A percentile compares a stretch with the other conserved stretches of the same genome.
These are phyloP conservation scores for Gryllus bimaculatus DNA, from an alignment of 1,140 invertebrate species.

Conservation along the genomic window DNA sequence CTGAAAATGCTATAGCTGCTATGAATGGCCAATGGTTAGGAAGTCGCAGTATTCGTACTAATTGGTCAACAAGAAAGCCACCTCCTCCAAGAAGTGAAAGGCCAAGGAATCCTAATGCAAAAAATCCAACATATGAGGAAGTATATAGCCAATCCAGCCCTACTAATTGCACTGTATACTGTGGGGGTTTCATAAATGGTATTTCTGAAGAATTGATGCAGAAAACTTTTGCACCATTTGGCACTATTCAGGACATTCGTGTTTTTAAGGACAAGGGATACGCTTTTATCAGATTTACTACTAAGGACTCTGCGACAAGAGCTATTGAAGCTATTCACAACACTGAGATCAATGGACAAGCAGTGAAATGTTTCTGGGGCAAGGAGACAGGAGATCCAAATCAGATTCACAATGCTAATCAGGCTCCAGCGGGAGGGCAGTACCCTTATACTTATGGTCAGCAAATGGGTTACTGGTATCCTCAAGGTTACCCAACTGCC, in stretches of 20 bases:
- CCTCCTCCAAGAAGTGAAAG: slow-evolving; percentile 55
- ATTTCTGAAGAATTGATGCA: slow-evolving; percentile 93
- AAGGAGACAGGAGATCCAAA: slow-evolving; percentile 80
- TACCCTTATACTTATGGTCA: slow-evolving; percentile 59
- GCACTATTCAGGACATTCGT: slow-evolving; percentile 91
- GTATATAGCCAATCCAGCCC: slow-evolving; percentile 95
- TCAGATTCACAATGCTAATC: slow-evolving; percentile 36
- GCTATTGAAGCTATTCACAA: slow-evolving; percentile 96
- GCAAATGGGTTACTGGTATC: slow-evolving; percentile 75
- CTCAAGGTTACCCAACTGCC: slow-evolving; percentile 51
- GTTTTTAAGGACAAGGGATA: slow-evolving; percentile 99
- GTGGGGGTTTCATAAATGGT: slow-evolving; percentile 89
- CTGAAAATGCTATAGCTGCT: slow-evolving; percentile 89
- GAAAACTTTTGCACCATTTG: slow-evolving; percentile 88
- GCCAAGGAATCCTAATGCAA: slow-evolving; percentile 32
- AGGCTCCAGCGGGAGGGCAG: slow-evolving; percentile 41
- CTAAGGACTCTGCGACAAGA: slow-evolving; percentile 92
- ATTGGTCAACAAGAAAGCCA: slow-evolving; percentile 98
- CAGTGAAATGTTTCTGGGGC: slow-evolving; percentile 99
- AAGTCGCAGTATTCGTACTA: slow-evolving; percentile 93
- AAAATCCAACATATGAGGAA: slow-evolving; percentile 57
- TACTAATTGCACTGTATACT: slow-evolving; percentile 98
- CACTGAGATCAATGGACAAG: slow-evolving; percentile 90
- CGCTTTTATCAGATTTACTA: slow-evolving; percentile 96
- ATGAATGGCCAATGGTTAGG: slow-evolving; percentile 99